Base-by-base conservation (phyloP, 2,113 vertebrate genomes). In the Ascaphus truei region DNA sequence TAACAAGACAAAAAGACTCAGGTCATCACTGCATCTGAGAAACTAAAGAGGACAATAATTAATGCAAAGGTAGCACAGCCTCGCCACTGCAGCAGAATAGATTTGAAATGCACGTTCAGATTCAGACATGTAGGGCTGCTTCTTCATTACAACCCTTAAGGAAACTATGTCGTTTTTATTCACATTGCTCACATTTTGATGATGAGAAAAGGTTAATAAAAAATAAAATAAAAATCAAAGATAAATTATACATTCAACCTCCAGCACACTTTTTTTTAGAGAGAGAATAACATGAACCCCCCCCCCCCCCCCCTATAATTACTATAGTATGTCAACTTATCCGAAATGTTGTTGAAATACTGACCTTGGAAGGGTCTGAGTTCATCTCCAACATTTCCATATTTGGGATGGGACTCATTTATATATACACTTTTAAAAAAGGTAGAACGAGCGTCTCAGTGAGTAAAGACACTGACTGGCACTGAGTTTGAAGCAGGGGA, bases 1-100 rank as follows among this genome's bases (percentile, higher is more conserved):
- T 43, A 20, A 66, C 48, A 30, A 55, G 45, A 63, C 30, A 37
- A 65, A 34, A 37, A 20, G 29, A 37, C 26, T 30, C 25, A 30
- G 63, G 36, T 66, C 63, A 66, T 41, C 26, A 23, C 23, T 23
- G 50, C 34, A 66, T 57, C 64, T 33, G 20, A 56, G 25, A 20
- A 55, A 56, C 34, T 56, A 31, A 41, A 57, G 37, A 57, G 12
- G 16, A 43, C 25, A 57, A 33, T 57, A 33, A 57, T 56, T 56
- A 56, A 67, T 57, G 64, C 16, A 45, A 31, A 45, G 51, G 27
- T 55, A 33, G 1, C 26, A 37, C n/a, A 13, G 62, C 11, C 34
- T 23, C 15, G 20, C 3, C 18, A n/a, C 7, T 1, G n/a, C 23
- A 11, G 18, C 15, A 51, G 37, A 5, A 15, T 4, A 5, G n/a